Percentiles rank a stretch among this genome's conserved stretches.
Conservation (phyloP, 2,113 vertebrate genomes). For the Cyphomyrus discorhynchus region DNA sequence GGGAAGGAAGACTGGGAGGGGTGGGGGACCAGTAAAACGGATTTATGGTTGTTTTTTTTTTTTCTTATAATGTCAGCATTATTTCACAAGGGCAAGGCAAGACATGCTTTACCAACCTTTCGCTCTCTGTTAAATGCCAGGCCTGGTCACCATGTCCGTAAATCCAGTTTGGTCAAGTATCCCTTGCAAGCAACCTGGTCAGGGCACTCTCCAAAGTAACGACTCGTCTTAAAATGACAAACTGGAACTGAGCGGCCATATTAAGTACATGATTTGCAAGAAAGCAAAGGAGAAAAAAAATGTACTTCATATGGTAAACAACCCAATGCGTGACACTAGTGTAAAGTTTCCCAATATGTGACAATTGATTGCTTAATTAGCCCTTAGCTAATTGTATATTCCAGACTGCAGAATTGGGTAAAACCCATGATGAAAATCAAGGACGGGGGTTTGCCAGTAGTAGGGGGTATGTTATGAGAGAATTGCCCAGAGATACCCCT, state of each 20-base stretch:
- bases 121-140: not conserved
- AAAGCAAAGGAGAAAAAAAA: not conserved
- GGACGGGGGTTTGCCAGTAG: not conserved
- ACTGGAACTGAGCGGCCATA: not conserved
- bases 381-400: not conserved
- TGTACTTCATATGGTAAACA: not conserved
- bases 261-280: not conserved
- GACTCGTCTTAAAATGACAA: not conserved
- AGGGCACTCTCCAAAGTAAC: not conserved
- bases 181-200: not conserved
- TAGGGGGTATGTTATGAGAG: not conserved
- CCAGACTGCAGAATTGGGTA: not conserved
- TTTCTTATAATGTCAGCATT: not conserved
- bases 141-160: not conserved
- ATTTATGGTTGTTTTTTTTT: conserved; percentile 15
- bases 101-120: not conserved
- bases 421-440: not conserved
- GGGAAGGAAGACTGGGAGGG: not conserved
- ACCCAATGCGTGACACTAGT: not conserved
- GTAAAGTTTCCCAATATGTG: not conserved
- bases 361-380: not conserved
- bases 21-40: not conserved
- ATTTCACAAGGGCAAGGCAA: not conserved
- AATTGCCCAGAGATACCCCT: not conserved
- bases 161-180: not conserved